Evolutionary conservation across 2,888 invertebrate genomes (phyloP).

Genomic region (Rhagonycha fulva): DNA sequence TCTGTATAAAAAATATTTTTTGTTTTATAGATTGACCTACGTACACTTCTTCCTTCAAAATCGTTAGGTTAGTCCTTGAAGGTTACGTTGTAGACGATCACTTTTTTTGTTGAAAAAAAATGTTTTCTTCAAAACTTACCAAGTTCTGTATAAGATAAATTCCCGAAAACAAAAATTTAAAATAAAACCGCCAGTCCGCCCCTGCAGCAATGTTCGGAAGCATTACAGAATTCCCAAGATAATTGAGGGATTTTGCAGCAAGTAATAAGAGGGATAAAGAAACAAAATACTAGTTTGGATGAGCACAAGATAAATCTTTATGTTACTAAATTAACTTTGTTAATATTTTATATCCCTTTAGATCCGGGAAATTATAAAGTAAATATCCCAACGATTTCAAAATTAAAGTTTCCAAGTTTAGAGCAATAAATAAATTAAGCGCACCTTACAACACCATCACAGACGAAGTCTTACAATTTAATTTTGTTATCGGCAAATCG

Average conservation of each 20-base stretch:
- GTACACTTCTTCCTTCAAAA: too few relatives aligned
- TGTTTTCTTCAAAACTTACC: too few relatives aligned
- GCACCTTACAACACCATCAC: not conserved
- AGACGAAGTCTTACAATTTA: not conserved
- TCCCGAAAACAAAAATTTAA: conserved; percentile 4
- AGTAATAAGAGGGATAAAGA: conserved; percentile 17
- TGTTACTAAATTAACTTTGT: conserved; percentile 1
- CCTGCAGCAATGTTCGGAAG: conserved; percentile 8
- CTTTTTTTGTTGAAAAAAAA: too few relatives aligned
- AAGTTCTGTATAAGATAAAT: not conserved
- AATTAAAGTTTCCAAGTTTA: not conserved
- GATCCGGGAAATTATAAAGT: not conserved
- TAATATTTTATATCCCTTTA: conserved; percentile 10
- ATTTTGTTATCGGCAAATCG: not conserved
- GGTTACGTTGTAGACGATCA: too few relatives aligned
- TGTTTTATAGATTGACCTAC: too few relatives aligned
- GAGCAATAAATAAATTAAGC: not conserved
- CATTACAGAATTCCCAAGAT: conserved; percentile 12
- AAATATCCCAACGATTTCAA: not conserved
- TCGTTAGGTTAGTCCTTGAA: too few relatives aligned
- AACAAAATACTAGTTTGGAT: conserved; percentile 11
- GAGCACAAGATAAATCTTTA: conserved; percentile 7
- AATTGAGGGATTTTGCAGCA: conserved; percentile 18
- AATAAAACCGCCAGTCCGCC: not conserved
- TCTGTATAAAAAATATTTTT: too few relatives aligned